Base-by-base conservation (phyloP, 2,888 invertebrate genomes). In the Lasioglossum figueresi region DNA sequence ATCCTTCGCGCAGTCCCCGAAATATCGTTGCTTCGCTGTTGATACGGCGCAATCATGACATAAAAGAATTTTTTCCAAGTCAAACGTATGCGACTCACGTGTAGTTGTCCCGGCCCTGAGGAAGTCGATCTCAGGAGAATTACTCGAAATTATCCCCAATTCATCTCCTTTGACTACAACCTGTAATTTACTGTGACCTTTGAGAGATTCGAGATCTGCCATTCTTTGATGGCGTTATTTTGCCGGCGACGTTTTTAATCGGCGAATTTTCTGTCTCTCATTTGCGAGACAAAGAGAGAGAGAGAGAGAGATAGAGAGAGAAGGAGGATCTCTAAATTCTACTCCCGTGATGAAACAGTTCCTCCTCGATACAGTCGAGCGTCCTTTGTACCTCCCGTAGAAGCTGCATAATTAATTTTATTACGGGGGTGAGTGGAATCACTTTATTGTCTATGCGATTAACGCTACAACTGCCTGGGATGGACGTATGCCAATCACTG, bases 361-460 rank as follows among this genome's bases (percentile, higher is more conserved):
- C 63, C n/a, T 31, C 27, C 31, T 52, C 52, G 52, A 63, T 63
- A 63, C 63, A 27, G 14, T 6, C 52, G 63, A 31, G 16, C 16
- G 31, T 31, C 63, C 63, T 63, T 63, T 63, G 63, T 63, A 63
- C 27, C 16, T 16, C 63, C 63, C n/a, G 16, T 31, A 31, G 63
- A 63, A 63, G 63, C 63, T 6, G 27, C 63, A 31, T 63, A 63
- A 63, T 63, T 63, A 63, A 63, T 63, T 63, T 63, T 27, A 63
- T 63, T 63, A 63, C 31, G 63, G 16, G 31, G 31, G 63, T 14
- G 63, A 63, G 63, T 31, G 63, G 16, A 52, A n/a, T 52, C 63
- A 63, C 63, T 63, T 27, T 63, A 63, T 31, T 63, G 63, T 63
- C 63, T 16, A 31, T 31, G 27, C 5, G 14, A 63, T 63, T 63